phyloP scores from a whole-genome alignment of 2,888 invertebrate genomes.

The Dexiosoma caninum region DNA sequence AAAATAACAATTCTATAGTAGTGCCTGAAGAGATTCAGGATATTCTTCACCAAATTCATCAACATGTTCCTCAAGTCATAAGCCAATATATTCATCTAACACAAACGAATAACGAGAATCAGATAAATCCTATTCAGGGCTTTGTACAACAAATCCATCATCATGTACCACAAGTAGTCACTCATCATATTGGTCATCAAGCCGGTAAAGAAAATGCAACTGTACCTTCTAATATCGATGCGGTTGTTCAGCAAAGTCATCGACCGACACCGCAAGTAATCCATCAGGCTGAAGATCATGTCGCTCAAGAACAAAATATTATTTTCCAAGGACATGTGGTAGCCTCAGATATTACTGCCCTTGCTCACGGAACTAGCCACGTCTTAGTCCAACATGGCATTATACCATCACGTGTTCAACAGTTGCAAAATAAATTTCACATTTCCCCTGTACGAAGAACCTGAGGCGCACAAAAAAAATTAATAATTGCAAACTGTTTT shows the following conservation, averaged over 20 bases:
- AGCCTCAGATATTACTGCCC: background rate
- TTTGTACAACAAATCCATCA: conserved; percentile 61
- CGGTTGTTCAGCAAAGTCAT: background rate
- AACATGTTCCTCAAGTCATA: conserved; percentile 51
- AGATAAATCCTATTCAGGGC: too few species aligned
- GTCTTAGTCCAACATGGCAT: background rate
- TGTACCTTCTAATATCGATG: background rate
- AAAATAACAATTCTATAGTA: background rate
- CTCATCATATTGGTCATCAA: conserved; percentile 1
- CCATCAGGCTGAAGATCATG: background rate
- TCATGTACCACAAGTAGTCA: conserved; percentile 38
- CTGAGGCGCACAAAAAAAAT: background rate
- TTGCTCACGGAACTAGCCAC: background rate
- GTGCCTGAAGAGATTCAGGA: background rate
- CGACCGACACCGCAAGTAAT: conserved; percentile 1
- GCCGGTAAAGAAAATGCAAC: background rate
- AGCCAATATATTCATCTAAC: conserved; percentile 17
- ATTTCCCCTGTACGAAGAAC: conserved; percentile 10
- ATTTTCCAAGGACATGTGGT: background rate
- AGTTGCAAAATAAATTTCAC: background rate
- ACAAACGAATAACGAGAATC: too few species aligned
- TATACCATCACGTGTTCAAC: conserved; percentile 36
- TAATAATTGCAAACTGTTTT: too few species aligned
- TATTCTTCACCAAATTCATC: conserved; percentile 36
- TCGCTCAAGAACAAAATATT: background rate